Evolutionary conservation across 2,113 vertebrate species (phyloP).

Genomic region (Sebastes fasciatus): DNA sequence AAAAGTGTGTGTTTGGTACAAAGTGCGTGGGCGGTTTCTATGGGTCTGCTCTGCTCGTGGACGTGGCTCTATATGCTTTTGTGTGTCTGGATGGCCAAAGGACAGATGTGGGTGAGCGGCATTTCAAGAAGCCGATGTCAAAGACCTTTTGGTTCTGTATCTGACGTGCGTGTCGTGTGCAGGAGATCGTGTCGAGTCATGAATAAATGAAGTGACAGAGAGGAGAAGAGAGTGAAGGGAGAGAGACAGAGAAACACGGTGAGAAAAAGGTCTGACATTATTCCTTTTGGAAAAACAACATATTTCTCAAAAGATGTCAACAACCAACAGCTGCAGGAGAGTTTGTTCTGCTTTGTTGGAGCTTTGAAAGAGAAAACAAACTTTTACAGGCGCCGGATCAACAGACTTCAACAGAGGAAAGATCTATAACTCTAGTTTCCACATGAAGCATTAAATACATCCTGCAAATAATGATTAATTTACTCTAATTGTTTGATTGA

Average conservation of each 20-base stretch:
- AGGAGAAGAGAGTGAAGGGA: constrained; percentile 11
- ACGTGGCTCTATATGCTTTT: constrained; percentile 4
- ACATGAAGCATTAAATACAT: background rate
- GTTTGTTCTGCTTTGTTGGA: constrained; percentile 2
- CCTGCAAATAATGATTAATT: background rate
- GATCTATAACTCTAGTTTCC: background rate
- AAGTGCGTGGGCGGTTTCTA: constrained; percentile 36
- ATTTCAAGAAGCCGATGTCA: constrained; percentile 64
- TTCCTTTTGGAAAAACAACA: constrained; percentile 4
- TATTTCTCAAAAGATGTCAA: constrained; percentile 42
- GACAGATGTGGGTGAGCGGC: constrained; percentile 67
- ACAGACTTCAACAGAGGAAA: background rate
- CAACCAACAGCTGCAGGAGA: constrained; percentile 11
- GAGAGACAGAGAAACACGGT: constrained; percentile 21
- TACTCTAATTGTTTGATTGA: background rate
- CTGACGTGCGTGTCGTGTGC: constrained; percentile 37
- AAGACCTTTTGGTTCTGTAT: constrained; percentile 55
- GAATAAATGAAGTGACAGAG: constrained; percentile 56
- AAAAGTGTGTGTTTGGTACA: constrained; percentile 13
- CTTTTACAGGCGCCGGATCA: background rate
- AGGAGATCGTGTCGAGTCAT: constrained; percentile 43
- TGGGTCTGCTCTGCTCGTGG: constrained; percentile 22
- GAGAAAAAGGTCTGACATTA: constrained; percentile 46
- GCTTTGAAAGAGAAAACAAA: background rate
- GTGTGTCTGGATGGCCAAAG: constrained; percentile 35